Base-by-base conservation (phyloP, 1,140 invertebrate species). In the Apis cerana region DNA sequence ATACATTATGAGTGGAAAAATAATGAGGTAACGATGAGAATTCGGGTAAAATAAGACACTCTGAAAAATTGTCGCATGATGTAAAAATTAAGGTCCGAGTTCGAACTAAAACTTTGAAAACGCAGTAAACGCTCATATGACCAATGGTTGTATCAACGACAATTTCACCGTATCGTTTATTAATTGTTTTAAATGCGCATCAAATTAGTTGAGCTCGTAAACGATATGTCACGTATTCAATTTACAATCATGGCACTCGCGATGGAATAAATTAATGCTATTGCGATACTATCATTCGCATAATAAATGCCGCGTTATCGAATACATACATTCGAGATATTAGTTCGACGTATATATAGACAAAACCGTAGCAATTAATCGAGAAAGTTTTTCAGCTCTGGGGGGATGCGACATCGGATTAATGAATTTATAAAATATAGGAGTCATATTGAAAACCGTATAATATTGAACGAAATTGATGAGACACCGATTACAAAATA, bases 221-320 rank as follows among this genome's bases (percentile, higher is more conserved):
- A 89, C 89, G 89, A 92, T 92, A 91, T 84, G 87, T 92, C 91
- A 91, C 90, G 91, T 91, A 90, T 92, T 88, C 89, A 91, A 94
- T 92, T 93, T 92, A 92, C 85, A 87, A 88, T 87, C 88, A 77
- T 77, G 85, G 87, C 85, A 84, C 87, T 79, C 88, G 86, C 90
- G 89, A 90, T 84, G 87, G 88, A 89, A 93, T 93, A 93, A 93
- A 93, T 93, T 93, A 92, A 88, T 81, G 87, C 85, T 64, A 80
- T 85, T 82, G 88, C 78, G 88, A 87, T 91, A 90, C 88, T 90
- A 92, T 92, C 91, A 88, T 87, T 90, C 85, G 89, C 85, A 91
- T 92, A 92, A 92, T 91, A 89, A 93, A 93, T 91, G 91, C 71
- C 76, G 76, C 75, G 89, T 93, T 93, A 94, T 93, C 91, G 88